These are phyloP conservation scores for Archips xylosteana DNA, from an alignment of 2,888 invertebrate species.

Conservation along the genomic window DNA sequence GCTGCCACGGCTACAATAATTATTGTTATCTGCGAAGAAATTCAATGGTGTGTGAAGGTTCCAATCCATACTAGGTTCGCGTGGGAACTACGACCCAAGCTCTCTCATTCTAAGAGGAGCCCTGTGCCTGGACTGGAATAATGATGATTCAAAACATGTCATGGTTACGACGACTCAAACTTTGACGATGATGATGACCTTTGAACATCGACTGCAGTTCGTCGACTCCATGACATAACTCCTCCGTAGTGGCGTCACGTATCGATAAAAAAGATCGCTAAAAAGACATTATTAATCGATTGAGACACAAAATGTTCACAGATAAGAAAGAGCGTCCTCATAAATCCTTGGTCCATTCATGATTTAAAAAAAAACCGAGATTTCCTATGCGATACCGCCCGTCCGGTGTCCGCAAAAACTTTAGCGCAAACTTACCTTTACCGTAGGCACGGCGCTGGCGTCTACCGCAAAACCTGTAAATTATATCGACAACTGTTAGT, in stretches of 20 bases:
- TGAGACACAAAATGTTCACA: conserved; percentile 37
- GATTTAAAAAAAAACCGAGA: conserved; percentile 32
- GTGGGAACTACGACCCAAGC: no score
- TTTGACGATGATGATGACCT: neutral
- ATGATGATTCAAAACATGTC: no score
- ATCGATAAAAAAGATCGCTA: conserved; percentile 15
- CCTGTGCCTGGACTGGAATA: no score
- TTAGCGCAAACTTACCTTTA: conserved; percentile 14
- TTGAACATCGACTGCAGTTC: conserved; percentile 3
- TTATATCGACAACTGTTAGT: neutral
- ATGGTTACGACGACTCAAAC: neutral
- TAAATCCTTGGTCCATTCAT: conserved; percentile 38
- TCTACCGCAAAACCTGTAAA: neutral
- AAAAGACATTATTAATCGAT: conserved; percentile 37
- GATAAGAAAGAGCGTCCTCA: conserved; percentile 31
- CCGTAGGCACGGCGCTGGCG: neutral
- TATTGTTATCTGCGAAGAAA: no score
- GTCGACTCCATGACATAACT: conserved; percentile 20
- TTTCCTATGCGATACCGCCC: conserved; percentile 21
- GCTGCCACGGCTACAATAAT: no score
- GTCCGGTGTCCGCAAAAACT: conserved; percentile 23
- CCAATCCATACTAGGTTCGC: no score
- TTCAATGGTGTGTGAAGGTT: no score
- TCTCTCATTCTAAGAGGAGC: no score
- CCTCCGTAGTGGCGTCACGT: conserved; percentile 19